phyloP scores from a whole-genome alignment of 2,113 vertebrate genomes.

The Zootoca vivipara region DNA sequence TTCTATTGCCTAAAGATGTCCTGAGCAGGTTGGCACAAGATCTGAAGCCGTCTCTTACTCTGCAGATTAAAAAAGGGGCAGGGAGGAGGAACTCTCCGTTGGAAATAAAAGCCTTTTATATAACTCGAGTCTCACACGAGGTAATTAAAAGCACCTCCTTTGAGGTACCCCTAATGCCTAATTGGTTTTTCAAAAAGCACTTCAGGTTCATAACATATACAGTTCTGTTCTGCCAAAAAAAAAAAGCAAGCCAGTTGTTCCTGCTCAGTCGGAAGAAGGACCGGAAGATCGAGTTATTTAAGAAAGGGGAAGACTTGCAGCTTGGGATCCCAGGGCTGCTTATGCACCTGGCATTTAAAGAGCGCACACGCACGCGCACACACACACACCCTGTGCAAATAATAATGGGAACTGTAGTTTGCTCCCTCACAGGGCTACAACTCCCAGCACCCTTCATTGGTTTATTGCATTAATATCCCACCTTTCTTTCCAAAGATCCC shows the following conservation, averaged over 20 bases:
- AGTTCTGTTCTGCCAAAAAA: neutral
- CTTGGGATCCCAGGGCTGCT: neutral
- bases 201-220: neutral
- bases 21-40: neutral
- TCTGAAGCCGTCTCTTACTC: neutral
- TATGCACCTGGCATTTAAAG: no score
- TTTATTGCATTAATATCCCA: no score
- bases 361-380: no score
- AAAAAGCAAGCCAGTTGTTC: neutral
- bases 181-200: neutral
- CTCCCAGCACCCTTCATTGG: no score
- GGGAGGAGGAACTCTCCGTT: neutral
- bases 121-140: neutral
- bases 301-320: neutral
- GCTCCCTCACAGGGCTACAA: no score
- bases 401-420: no score
- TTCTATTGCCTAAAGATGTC: neutral
- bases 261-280: neutral
- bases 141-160: conserved; percentile 1
- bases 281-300: neutral
- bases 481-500: no score
- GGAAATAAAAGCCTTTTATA: neutral
- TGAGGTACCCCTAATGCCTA: neutral
- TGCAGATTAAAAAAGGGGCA: no score
- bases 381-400: no score